Base-by-base conservation (phyloP, 2,888 invertebrate genomes). In the Agrenia bidenticulata region DNA sequence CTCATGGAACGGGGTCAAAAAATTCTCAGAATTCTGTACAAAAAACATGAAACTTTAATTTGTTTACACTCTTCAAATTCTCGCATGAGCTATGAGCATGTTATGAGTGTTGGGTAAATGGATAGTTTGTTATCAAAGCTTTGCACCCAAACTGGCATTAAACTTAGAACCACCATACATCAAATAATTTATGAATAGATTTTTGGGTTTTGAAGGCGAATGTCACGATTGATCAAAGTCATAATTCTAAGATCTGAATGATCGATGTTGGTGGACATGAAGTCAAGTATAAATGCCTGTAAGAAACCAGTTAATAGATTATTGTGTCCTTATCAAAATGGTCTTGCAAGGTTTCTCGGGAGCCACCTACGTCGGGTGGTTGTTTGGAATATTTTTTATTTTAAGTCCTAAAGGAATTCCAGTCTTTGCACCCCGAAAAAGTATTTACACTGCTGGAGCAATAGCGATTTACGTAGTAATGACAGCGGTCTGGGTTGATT, bases 381-480 rank as follows among this genome's bases (percentile, higher is more conserved):
- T 64, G 19, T 67, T 64, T 32, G 70, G 70, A 1, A 58, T 67
- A 4, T 27, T 70, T 9, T 45, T 61, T 23, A 32, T 68, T 9
- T 63, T 63, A 45, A 27, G 49, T 15, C 70, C 70, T 5, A 39
- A 15, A 32, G 70, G 66, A n/a, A n/a, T 50, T 45, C 70, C 70
- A 11, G 63, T 54, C 2, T 19, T 21, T n/a, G 7, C 58, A 13
- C 49, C 37, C n/a, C 32, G 45, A 13, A 63, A 56, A 19, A 56
- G 50, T 23, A 60, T 62, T 9, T 59, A 54, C 41, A 53, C 63
- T 4, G 9, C 63, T 2, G 57, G 56, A 9, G 7, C 64, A 9
- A 1, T 49, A 19, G 7, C 53, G 9, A n/a, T 66, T 13, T 56
- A 55, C 24, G 21, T 59, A 1, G 17, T 63, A 1, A 60, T 58